Conservation (phyloP, 2,888 invertebrate species). For the Diloba caeruleocephala region DNA sequence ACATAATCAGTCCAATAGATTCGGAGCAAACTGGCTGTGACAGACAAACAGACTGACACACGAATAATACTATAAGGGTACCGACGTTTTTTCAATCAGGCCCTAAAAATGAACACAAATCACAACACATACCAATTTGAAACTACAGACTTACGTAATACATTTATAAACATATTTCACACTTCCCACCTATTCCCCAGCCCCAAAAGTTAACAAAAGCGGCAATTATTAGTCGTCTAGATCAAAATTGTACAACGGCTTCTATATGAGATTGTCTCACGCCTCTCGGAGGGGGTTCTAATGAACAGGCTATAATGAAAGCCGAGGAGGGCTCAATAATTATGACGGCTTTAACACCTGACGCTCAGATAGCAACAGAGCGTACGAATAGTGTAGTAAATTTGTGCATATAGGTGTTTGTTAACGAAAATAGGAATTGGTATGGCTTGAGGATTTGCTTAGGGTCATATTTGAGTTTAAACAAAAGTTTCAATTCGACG, state of each 20-base stretch:
- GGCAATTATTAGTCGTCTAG: constrained; percentile 28
- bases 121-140: not conserved
- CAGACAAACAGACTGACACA: not conserved
- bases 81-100: too few relatives aligned
- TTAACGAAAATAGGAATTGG: too few relatives aligned
- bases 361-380: constrained; percentile 6
- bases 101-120: constrained; percentile 4
- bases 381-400: not conserved
- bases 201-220: constrained; percentile 23
- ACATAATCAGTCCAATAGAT: too few relatives aligned
- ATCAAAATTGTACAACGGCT: constrained; percentile 14
- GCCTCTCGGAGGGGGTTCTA: constrained; percentile 17
- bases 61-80: too few relatives aligned
- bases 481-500: too few relatives aligned
- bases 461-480: too few relatives aligned
- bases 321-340: constrained; percentile 43
- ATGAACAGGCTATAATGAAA: constrained; percentile 52
- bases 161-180: constrained; percentile 6
- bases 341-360: constrained; percentile 40
- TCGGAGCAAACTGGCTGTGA: too few relatives aligned
- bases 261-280: constrained; percentile 23
- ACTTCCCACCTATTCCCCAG: not conserved
- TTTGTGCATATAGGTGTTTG: not conserved
- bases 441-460: too few relatives aligned
- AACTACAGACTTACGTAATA: not conserved